Evolutionary conservation across 2,888 invertebrate species (phyloP).

Genomic region (Cyrtodaria siliqua): DNA sequence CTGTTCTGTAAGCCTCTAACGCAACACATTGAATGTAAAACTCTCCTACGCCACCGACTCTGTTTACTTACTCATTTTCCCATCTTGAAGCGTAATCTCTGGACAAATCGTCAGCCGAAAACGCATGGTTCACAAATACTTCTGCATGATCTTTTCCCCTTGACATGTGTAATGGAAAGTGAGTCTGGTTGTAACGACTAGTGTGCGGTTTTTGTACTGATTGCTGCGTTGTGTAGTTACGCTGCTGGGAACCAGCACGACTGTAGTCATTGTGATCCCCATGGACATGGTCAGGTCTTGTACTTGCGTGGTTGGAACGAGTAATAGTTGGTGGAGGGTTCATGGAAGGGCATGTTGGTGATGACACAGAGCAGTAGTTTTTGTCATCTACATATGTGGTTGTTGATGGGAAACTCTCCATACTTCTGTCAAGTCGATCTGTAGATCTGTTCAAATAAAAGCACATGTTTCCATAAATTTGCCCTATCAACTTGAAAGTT

Average conservation of each 20-base stretch:
- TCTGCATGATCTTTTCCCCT: conserved; percentile 24
- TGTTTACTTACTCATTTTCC: conserved; percentile 21
- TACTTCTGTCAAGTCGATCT: conserved; percentile 24
- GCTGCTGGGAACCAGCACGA: neutral
- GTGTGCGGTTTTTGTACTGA: too few species aligned
- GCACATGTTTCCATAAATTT: too few species aligned
- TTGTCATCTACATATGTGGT: conserved; percentile 7
- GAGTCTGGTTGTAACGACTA: too few species aligned
- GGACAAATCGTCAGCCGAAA: neutral
- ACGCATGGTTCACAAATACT: conserved; percentile 38
- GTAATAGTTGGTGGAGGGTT: conserved; percentile 33
- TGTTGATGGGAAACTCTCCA: conserved; percentile 5
- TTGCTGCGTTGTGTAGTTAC: neutral
- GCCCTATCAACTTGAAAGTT: too few species aligned
- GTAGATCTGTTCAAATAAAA: conserved; percentile 24
- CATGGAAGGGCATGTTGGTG: conserved; percentile 22
- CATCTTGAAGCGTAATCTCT: conserved; percentile 17
- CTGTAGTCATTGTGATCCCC: neutral
- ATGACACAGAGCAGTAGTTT: conserved; percentile 34
- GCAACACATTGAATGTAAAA: too few species aligned
- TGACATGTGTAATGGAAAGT: conserved; percentile 6
- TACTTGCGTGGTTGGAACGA: neutral
- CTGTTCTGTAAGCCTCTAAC: too few species aligned
- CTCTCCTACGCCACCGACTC: too few species aligned
- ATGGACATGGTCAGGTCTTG: too few species aligned